phyloP scores from a whole-genome alignment of 1,140 invertebrate genomes.

The Helicorthomorpha holstii region DNA sequence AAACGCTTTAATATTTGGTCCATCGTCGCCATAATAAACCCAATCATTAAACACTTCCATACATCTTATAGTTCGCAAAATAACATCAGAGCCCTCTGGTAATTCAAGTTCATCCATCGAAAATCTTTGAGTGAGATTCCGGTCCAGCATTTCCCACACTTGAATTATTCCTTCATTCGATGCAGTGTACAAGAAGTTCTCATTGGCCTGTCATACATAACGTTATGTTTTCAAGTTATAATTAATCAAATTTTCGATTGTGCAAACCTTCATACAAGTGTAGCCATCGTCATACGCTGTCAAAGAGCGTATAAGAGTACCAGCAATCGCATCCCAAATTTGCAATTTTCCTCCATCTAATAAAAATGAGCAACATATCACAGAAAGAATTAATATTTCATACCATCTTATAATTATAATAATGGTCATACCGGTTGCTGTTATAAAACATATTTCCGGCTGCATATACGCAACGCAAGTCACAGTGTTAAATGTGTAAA shows the following conservation, averaged over 20 bases:
- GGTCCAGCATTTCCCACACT: slow-evolving; percentile 15
- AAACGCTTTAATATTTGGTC: slow-evolving; percentile 20
- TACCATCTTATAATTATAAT: neutral
- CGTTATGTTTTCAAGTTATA: neutral
- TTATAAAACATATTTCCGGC: slow-evolving; percentile 12
- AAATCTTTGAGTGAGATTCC: slow-evolving; percentile 15
- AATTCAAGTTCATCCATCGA: slow-evolving; percentile 16
- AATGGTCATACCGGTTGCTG: slow-evolving; percentile 13
- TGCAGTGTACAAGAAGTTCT: slow-evolving; percentile 11
- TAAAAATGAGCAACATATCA: neutral
- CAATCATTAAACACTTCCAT: slow-evolving; percentile 10
- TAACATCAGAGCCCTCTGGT: slow-evolving; percentile 6
- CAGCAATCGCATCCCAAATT: slow-evolving; percentile 16
- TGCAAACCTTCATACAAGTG: slow-evolving; percentile 17
- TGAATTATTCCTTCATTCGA: slow-evolving; percentile 17
- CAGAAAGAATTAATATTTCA: neutral
- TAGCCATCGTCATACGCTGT: slow-evolving; percentile 14
- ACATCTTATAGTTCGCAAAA: slow-evolving; percentile 12
- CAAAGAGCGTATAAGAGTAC: slow-evolving; percentile 14
- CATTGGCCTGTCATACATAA: slow-evolving; percentile 11
- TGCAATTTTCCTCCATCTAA: slow-evolving; percentile 21
- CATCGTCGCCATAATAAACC: slow-evolving; percentile 20
- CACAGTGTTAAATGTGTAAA: slow-evolving; percentile 20
- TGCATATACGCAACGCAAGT: slow-evolving; percentile 14
- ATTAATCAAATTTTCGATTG: neutral